Evolutionary conservation across 2,797 vertebrate species (phyloP).

Genomic region (Astyanax mexicanus): DNA sequence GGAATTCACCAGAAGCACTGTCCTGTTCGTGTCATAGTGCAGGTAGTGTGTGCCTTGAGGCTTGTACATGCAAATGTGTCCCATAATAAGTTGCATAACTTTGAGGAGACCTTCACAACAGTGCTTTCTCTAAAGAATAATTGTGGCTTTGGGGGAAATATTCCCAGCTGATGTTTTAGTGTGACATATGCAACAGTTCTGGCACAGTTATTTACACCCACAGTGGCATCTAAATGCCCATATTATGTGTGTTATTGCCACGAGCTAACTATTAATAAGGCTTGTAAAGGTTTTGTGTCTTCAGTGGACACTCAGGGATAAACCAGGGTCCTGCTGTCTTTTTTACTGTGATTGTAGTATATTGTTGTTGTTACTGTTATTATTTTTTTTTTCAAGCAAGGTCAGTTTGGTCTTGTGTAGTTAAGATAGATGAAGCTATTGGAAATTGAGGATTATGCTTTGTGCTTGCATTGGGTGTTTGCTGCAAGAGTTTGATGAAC

Average conservation of each 20-base stretch:
- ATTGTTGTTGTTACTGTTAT: background rate
- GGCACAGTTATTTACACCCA: slow-evolving; percentile 22
- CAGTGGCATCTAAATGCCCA: slow-evolving; percentile 8
- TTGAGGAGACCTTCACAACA: slow-evolving; percentile 33
- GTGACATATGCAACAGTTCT: background rate
- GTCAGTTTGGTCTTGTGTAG: no score
- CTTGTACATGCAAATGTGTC: slow-evolving; percentile 24
- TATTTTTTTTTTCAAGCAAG: no score
- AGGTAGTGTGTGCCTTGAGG: background rate
- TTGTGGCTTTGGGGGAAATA: slow-evolving; percentile 37
- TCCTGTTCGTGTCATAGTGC: background rate
- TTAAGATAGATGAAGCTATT: no score
- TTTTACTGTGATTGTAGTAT: background rate
- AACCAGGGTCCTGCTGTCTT: background rate
- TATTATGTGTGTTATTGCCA: slow-evolving; percentile 4
- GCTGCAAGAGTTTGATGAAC: no score
- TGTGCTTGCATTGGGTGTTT: no score
- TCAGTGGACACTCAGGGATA: background rate
- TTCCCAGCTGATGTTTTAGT: slow-evolving; percentile 19
- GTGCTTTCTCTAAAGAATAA: slow-evolving; percentile 9
- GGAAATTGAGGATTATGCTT: no score
- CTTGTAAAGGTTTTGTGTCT: background rate
- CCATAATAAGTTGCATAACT: slow-evolving; percentile 32
- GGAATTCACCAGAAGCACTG: background rate
- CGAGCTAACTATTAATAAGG: slow-evolving; percentile 4